Conservation (phyloP, 2,797 vertebrate genomes). For the Falco columbarius region DNA sequence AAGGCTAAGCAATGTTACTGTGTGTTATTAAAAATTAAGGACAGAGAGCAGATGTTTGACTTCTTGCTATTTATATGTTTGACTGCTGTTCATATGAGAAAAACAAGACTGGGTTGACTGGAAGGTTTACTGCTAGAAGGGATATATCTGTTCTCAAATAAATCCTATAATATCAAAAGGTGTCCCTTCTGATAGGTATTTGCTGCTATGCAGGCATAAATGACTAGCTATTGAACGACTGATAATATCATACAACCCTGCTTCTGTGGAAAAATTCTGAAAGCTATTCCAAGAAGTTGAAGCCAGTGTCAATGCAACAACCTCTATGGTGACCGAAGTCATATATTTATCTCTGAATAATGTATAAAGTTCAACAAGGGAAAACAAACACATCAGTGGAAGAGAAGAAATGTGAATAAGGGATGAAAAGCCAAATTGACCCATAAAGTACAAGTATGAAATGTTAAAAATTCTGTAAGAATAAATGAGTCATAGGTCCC, state of each 20-base stretch:
- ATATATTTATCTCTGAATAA: background rate
- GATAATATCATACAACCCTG: background rate
- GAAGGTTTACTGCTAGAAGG: background rate
- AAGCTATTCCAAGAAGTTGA: background rate
- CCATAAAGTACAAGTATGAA: background rate
- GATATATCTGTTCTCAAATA: background rate
- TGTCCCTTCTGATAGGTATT: background rate
- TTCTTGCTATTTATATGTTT: background rate
- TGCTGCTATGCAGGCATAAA: background rate
- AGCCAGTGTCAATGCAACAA: background rate
- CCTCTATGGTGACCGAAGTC: background rate
- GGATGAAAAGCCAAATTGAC: background rate
- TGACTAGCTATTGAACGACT: background rate
- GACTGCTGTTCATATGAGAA: background rate
- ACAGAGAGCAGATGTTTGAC: background rate
- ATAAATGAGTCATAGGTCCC: background rate
- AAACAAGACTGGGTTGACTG: background rate
- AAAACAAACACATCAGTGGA: background rate
- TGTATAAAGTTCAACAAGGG: background rate
- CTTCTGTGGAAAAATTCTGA: background rate
- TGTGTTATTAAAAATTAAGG: background rate
- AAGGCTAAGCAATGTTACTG: background rate
- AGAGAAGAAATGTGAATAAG: conserved; percentile 1
- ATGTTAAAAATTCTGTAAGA: background rate
- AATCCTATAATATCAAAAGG: background rate